Evolutionary conservation across 1,140 invertebrate species (phyloP).

Genomic region (Thaumatotibia leucotreta): DNA sequence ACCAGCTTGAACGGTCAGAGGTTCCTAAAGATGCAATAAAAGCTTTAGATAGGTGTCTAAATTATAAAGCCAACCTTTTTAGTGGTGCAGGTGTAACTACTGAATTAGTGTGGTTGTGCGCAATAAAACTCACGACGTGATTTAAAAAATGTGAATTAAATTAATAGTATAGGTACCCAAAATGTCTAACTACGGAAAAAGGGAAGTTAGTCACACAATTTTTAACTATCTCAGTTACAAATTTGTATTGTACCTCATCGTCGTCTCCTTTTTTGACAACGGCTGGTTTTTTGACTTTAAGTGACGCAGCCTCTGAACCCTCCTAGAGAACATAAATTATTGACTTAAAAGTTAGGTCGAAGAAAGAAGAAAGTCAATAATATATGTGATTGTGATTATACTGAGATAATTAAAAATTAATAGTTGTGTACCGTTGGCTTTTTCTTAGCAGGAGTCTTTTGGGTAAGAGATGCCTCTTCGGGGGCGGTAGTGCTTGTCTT

Average conservation of each 20-base stretch:
- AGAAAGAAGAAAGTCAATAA: constrained; percentile 7
- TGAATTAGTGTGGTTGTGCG: constrained; percentile 48
- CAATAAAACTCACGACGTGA: constrained; percentile 31
- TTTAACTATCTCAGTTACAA: constrained; percentile 30
- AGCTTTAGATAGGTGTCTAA: constrained; percentile 42
- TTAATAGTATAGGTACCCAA: constrained; percentile 24
- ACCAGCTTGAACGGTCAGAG: constrained; percentile 61
- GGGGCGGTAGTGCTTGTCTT: constrained; percentile 70
- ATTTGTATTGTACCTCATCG: constrained; percentile 48
- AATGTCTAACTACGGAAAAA: constrained; percentile 7
- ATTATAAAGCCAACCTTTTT: constrained; percentile 35
- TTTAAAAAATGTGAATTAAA: constrained; percentile 27
- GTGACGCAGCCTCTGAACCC: constrained; percentile 59
- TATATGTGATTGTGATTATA: constrained; percentile 5
- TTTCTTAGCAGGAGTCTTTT: constrained; percentile 71
- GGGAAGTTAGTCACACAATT: constrained; percentile 16
- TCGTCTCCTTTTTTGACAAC: constrained; percentile 59
- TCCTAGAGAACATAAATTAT: constrained; percentile 40
- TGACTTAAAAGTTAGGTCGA: constrained; percentile 17
- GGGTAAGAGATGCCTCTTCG: constrained; percentile 67
- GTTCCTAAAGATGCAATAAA: constrained; percentile 63
- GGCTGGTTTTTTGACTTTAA: constrained; percentile 70
- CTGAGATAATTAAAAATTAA: constrained; percentile 62
- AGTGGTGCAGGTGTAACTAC: constrained; percentile 35
- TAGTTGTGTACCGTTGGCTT: constrained; percentile 61